Evolutionary conservation across 2,113 vertebrate species (phyloP), one percentile per base, ranked within the genome.

Genomic region (Siniperca knerii): DNA sequence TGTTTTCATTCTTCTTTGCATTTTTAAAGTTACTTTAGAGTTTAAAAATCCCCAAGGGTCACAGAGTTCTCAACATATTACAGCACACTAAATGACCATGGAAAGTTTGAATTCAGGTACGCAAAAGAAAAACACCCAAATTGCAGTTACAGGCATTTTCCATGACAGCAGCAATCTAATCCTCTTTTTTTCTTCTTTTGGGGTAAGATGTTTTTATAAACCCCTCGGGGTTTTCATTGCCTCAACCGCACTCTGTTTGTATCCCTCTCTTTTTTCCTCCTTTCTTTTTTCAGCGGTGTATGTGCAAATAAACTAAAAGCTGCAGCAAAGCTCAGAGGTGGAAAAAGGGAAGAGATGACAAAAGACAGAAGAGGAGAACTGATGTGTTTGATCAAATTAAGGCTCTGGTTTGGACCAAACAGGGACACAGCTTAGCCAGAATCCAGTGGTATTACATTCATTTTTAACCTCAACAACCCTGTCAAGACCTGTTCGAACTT

Each of bases 61-160:
- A 71, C 64, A 7, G 80, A 72, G 85, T 87, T 89, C 82, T 79
- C 52, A 2, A 33, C 60, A n/a, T 57, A 57, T 78, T 68, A 29
- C 78, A 60, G 76, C 54, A 13, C 46, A 48, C 52, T 78, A 86
- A 90, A 80, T 82, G 81, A 79, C 62, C 70, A 23, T 81, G 87
- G 89, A 92, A 92, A 87, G 86, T 92, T 76, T 81, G 88, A 92
- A 62, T 84, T 86, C 93, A 94, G 92, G 91, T 93, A 90, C 79
- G 76, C 72, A 64, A 82, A 84, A 86, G 81, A 84, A 90, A 93
- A 92, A 86, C 81, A 89, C 57, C 84, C 84, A 79, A 79, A 86
- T 86, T 90, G 76, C 88, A 83, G 80, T 94, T 92, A 83, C 79
- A 87, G 90, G 67, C 79, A 75, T 92, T 94, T 92, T 92, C 93